phyloP scores from a whole-genome alignment of 2,113 vertebrate genomes.

The Toxotes jaculatrix region DNA sequence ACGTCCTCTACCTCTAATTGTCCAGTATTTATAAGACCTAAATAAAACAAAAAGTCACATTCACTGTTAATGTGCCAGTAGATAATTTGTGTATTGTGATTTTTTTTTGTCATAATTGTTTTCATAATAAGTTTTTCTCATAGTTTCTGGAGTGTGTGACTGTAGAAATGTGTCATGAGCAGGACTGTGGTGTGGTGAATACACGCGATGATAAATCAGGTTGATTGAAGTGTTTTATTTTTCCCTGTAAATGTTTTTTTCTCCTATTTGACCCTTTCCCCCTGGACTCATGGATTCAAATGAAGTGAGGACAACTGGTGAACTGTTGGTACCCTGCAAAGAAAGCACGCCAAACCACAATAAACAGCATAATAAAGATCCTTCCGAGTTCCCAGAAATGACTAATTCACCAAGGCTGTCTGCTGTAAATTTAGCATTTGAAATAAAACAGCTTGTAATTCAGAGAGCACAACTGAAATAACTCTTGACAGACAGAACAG shows the following conservation, averaged over 20 bases:
- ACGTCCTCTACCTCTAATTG: neutral
- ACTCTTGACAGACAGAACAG: conserved; percentile 13
- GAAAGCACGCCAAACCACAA: conserved; percentile 27
- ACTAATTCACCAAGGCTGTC: conserved; percentile 17
- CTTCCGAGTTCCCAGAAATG: conserved; percentile 48
- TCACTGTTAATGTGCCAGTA: no score
- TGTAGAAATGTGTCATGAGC: neutral
- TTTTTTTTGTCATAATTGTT: neutral
- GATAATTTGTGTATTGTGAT: no score
- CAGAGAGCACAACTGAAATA: conserved; percentile 16
- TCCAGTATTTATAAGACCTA: neutral
- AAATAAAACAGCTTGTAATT: conserved; percentile 29
- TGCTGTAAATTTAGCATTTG: conserved; percentile 20
- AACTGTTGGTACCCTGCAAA: conserved; percentile 12
- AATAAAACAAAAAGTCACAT: no score
- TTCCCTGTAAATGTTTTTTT: neutral
- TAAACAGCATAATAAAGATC: conserved; percentile 34
- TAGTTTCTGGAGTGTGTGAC: neutral
- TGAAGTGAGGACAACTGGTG: neutral
- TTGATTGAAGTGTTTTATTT: neutral
- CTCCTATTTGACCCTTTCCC: no score
- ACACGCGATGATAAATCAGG: neutral
- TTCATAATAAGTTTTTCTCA: neutral
- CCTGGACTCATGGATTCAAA: neutral
- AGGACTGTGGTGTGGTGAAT: neutral